phyloP scores from a whole-genome alignment of 2,113 vertebrate genomes.

The Gracilinanus agilis region DNA sequence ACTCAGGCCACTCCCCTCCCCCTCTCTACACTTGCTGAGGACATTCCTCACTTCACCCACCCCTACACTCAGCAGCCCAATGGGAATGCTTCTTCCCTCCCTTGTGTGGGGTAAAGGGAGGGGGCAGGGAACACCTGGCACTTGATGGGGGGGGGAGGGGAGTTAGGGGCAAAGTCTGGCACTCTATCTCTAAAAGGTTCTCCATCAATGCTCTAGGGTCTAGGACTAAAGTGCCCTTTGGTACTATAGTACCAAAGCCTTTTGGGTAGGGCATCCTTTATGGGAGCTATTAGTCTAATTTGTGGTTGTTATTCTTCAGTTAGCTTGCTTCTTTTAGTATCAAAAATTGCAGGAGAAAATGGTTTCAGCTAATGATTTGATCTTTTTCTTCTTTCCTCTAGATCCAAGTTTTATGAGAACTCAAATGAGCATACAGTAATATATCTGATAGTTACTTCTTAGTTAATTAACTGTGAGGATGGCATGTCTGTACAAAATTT shows the following conservation, averaged over 20 bases:
- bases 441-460: background rate
- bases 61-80: too few species aligned
- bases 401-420: background rate
- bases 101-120: too few species aligned
- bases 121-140: too few species aligned
- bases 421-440: background rate
- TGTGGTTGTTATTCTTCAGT: background rate
- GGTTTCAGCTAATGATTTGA: background rate
- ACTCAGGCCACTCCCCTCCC: too few species aligned
- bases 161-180: too few species aligned
- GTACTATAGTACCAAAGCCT: background rate
- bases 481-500: background rate
- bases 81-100: too few species aligned
- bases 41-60: too few species aligned
- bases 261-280: background rate
- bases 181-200: too few species aligned
- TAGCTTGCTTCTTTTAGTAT: background rate
- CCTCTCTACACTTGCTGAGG: too few species aligned
- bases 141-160: too few species aligned
- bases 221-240: background rate
- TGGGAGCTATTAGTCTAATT: background rate
- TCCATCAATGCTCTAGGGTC: too few species aligned
- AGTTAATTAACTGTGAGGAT: background rate
- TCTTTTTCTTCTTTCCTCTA: background rate
- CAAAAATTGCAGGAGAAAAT: background rate